These are phyloP conservation scores for Melitaea cinxia DNA, from an alignment of 1,140 invertebrate species.

Conservation along the genomic window DNA sequence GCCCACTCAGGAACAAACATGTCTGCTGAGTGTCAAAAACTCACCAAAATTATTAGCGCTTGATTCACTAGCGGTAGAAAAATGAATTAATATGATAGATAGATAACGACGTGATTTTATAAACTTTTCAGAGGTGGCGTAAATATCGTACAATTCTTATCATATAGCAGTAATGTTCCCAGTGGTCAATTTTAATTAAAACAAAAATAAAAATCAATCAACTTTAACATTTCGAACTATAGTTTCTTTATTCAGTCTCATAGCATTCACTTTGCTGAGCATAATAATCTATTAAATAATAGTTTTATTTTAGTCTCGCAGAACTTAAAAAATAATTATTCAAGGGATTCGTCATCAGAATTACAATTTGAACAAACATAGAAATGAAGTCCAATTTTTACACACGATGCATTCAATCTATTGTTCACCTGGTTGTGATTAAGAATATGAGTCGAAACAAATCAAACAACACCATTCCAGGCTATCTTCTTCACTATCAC, in stretches of 20 bases:
- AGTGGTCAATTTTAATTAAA: no score
- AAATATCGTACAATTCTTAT: no score
- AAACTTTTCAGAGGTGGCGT: no score
- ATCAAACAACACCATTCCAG: neutral
- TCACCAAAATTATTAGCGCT: no score
- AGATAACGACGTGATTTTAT: no score
- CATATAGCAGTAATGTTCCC: no score
- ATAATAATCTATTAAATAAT: neutral
- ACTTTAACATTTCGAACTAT: neutral
- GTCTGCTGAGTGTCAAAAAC: no score
- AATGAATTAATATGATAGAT: no score
- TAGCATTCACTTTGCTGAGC: neutral
- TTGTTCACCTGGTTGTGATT: slow-evolving; percentile 1
- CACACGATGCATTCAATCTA: slow-evolving; percentile 1
- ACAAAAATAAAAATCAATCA: no score
- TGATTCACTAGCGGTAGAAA: no score
- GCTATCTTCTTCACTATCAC: slow-evolving; percentile 3
- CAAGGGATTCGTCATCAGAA: neutral
- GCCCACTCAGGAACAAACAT: no score
- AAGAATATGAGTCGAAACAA: neutral
- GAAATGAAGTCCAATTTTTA: slow-evolving; percentile 15
- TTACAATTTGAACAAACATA: neutral
- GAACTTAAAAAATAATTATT: neutral
- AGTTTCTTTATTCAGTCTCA: neutral
- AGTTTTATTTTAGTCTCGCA: neutral